These are phyloP conservation scores for Sebastes iracundus DNA, from an alignment of 2,797 vertebrate species.

Conservation along the genomic window DNA sequence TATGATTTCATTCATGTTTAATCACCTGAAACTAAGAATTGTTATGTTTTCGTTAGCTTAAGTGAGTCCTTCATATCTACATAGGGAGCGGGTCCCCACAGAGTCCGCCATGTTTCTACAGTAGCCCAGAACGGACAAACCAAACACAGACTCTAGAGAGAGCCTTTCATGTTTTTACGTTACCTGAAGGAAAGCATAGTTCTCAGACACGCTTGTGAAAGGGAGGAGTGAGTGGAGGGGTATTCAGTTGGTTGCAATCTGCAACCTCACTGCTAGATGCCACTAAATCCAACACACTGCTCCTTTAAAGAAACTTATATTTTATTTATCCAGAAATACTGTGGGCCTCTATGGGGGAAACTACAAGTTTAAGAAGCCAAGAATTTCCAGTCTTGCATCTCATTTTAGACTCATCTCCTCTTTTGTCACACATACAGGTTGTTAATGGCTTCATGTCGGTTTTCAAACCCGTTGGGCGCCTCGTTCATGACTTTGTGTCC, in stretches of 20 bases:
- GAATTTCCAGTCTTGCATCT: not conserved
- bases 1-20: too few relatives aligned
- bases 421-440: slow-evolving; percentile 57
- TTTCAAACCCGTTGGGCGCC: slow-evolving; percentile 73
- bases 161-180: not conserved
- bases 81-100: not conserved
- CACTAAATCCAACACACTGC: too few relatives aligned
- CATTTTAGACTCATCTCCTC: not conserved
- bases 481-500: slow-evolving; percentile 79
- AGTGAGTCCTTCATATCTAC: too few relatives aligned
- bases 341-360: not conserved
- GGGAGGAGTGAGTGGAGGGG: too few relatives aligned
- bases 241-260: too few relatives aligned
- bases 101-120: not conserved
- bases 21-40: too few relatives aligned
- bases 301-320: too few relatives aligned
- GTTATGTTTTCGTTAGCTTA: too few relatives aligned
- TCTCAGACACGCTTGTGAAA: too few relatives aligned
- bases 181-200: not conserved
- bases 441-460: slow-evolving; percentile 63
- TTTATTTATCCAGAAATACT: not conserved
- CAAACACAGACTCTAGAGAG: too few relatives aligned
- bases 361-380: not conserved
- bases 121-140: too few relatives aligned
- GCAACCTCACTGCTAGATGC: too few relatives aligned